Evolutionary conservation across 2,888 invertebrate genomes (phyloP).

Genomic region (Drosophila cyrtoloma): DNA sequence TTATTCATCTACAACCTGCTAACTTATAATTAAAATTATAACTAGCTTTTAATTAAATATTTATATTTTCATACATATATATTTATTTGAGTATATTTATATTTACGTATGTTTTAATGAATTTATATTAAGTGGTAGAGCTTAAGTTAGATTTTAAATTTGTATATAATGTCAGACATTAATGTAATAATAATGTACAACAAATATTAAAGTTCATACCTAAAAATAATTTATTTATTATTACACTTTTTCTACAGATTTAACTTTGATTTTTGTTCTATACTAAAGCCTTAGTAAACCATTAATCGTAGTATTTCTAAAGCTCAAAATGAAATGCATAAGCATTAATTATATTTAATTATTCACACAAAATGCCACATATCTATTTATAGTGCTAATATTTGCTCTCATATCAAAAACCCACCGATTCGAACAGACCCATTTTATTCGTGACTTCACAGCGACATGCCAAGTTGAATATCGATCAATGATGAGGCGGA

Average conservation of each 20-base stretch:
- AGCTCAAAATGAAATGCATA: not conserved
- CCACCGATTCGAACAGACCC: not conserved
- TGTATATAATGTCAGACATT: not conserved
- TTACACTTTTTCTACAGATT: not conserved
- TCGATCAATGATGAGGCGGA: conserved; percentile 32
- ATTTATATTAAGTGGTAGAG: not conserved
- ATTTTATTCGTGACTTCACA: not conserved
- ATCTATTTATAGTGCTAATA: not conserved
- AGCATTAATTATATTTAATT: not conserved
- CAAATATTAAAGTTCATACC: not conserved
- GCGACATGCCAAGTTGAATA: conserved; percentile 13
- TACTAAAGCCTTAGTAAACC: not conserved
- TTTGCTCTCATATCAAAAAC: not conserved
- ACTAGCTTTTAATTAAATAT: not conserved
- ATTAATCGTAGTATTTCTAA: not conserved
- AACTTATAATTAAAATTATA: not conserved
- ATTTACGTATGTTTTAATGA: not conserved
- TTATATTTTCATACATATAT: not conserved
- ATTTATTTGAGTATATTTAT: no score
- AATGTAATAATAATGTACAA: no score
- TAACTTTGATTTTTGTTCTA: not conserved
- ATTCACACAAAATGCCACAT: not conserved
- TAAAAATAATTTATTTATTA: not conserved
- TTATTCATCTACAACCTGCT: not conserved
- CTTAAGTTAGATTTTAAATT: not conserved